Base-by-base conservation (phyloP, 2,797 vertebrate species). In the Scolopax rusticola region DNA sequence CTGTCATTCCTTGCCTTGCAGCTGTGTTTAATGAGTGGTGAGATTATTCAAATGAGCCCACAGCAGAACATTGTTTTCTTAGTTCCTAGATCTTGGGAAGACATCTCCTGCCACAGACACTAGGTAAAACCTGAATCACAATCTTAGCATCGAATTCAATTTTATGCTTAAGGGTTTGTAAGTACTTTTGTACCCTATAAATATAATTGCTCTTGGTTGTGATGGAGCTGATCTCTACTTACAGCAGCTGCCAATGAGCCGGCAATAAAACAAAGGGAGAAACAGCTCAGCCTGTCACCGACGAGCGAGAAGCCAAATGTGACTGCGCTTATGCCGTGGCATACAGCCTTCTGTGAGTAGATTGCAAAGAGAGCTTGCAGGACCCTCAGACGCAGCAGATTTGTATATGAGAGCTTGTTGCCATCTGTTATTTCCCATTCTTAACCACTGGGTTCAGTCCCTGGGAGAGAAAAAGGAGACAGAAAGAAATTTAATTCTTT, bases 1-100 rank as follows among this genome's bases (percentile, higher is more conserved):
- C 96, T 84, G 84, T 92, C 95, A 95, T 95, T 95, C 95, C 84
- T 96, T 98, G 95, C 97, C 98, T 98, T 90, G 92, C 97, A 98
- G 98, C 98, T 98, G 96, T 98, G 97, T 95, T 98, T 98, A 97
- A 98, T 98, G 97, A 98, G 97, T 97, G 96, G 96, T 87, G 96
- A 98, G 97, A 98, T 98, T 97, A 98, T 98, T 97, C 97, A 98
- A 97, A 98, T 97, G 92, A 98, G 78, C 81, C 87, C 83, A 86
- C 59, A 95, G 95, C 94, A 96, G 83, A 98, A 97, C 76, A 79
- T 93, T 86, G 93, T 97, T 96, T 92, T 96, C 93, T 89, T 90
- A 97, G 90, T 90, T 95, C 20, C 80, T 77, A 82, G 53, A 96
- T 96, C 93, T 97, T 94, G 76, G 96, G 90, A 95, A 96, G 89